Percentiles rank a stretch among this genome's conserved stretches.
Evolutionary conservation across 1,140 invertebrate species (phyloP).

Genomic region (Ectropis grisescens): DNA sequence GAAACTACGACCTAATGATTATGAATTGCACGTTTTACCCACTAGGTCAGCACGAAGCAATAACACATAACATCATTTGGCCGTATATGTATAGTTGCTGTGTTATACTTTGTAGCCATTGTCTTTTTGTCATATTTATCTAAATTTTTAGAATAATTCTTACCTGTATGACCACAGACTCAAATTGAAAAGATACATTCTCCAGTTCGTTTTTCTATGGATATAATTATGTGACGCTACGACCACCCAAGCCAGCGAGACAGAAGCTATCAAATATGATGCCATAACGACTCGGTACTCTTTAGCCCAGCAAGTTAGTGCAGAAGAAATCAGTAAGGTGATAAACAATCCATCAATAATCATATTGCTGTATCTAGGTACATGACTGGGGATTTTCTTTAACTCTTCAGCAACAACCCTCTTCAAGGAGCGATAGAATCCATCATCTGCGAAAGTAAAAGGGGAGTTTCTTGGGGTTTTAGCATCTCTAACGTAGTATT

Average conservation of each 20-base stretch:
- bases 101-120: too few relatives aligned
- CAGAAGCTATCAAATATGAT: conserved; percentile 33
- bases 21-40: too few relatives aligned
- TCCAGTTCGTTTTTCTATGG: conserved; percentile 83
- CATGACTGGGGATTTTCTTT: conserved; percentile 38
- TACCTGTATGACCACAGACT: conserved; percentile 75
- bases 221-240: conserved; percentile 85
- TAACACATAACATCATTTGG: too few relatives aligned
- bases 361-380: conserved; percentile 18
- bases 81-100: too few relatives aligned
- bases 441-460: conserved; percentile 77
- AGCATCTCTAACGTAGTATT: conserved; percentile 74
- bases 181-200: conserved; percentile 86
- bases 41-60: too few relatives aligned
- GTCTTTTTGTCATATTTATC: too few relatives aligned
- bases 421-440: conserved; percentile 80
- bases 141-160: conserved; percentile 6
- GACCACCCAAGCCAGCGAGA: conserved; percentile 71
- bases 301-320: conserved; percentile 28
- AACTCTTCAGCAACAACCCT: conserved; percentile 69
- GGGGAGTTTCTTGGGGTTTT: conserved; percentile 72
- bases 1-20: too few relatives aligned
- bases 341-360: conserved; percentile 40
- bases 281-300: conserved; percentile 28
- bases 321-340: conserved; percentile 24